These are phyloP conservation scores for Eilema griseolum DNA, from an alignment of 2,888 invertebrate species.

Conservation along the genomic window DNA sequence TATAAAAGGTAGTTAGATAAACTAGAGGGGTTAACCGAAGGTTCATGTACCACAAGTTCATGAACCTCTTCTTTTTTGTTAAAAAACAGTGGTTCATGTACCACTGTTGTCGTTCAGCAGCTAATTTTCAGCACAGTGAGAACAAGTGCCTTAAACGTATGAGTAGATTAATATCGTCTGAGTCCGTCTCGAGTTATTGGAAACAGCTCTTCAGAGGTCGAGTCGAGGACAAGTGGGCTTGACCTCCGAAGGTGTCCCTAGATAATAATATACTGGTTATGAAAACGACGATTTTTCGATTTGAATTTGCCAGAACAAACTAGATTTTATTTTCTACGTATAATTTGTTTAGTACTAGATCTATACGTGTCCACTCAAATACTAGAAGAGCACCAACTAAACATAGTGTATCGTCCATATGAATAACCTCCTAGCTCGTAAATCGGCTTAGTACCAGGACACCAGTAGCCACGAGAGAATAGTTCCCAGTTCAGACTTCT, in stretches of 20 bases:
- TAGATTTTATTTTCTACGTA: background rate
- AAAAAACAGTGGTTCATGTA: too few species aligned
- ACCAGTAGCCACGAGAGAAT: constrained; percentile 12
- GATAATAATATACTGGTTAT: constrained; percentile 24
- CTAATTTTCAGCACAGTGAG: background rate
- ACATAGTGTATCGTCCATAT: background rate
- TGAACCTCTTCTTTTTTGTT: too few species aligned
- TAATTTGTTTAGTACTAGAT: background rate
- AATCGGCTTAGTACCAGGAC: background rate
- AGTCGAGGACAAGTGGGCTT: constrained; percentile 28
- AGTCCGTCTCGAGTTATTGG: constrained; percentile 35
- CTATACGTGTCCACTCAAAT: background rate
- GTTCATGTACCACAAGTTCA: too few species aligned
- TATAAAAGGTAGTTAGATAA: too few species aligned
- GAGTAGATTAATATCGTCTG: constrained; percentile 46
- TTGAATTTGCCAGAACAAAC: background rate
- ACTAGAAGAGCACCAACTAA: background rate
- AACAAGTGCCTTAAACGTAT: constrained; percentile 14
- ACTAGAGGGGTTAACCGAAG: too few species aligned
- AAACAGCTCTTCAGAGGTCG: constrained; percentile 30
- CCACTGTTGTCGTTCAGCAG: background rate
- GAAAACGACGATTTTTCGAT: background rate
- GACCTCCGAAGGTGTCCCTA: constrained; percentile 18
- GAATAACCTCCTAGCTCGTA: background rate
- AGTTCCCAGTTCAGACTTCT: constrained; percentile 3